Evolutionary conservation across 2,797 vertebrate species (phyloP).

Genomic region (Echiichthys vipera): DNA sequence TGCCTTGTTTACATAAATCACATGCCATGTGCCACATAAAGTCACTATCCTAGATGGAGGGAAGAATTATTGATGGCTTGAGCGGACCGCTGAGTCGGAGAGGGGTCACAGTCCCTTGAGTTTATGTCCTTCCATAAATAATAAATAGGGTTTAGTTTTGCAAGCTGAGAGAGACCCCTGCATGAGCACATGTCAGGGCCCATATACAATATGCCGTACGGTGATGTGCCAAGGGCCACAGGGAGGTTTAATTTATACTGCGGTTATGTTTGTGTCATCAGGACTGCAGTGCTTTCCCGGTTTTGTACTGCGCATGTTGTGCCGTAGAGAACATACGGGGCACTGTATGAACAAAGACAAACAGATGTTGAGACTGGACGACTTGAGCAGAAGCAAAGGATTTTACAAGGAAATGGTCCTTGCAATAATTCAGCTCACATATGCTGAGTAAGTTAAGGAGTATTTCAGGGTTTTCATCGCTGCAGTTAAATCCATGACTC

Average conservation of each 20-base stretch:
- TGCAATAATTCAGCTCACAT: conserved; percentile 59
- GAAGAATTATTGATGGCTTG: conserved; percentile 67
- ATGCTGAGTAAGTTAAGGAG: conserved; percentile 60
- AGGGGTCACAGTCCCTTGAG: conserved; percentile 72
- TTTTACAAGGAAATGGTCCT: conserved; percentile 36
- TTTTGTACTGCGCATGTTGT: neutral
- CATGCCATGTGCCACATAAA: conserved; percentile 49
- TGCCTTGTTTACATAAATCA: conserved; percentile 73
- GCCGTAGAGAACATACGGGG: conserved; percentile 22
- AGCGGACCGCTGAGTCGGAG: conserved; percentile 52
- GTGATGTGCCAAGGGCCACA: conserved; percentile 52
- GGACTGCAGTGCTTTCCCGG: conserved; percentile 8
- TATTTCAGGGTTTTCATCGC: conserved; percentile 36
- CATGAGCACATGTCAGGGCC: conserved; percentile 66
- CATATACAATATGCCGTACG: conserved; percentile 38
- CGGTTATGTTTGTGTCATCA: conserved; percentile 41
- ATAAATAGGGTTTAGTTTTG: conserved; percentile 83
- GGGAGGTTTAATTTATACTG: conserved; percentile 58
- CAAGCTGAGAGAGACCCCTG: conserved; percentile 74
- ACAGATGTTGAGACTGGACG: conserved; percentile 37
- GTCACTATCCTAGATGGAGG: conserved; percentile 35
- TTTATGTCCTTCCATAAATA: conserved; percentile 82
- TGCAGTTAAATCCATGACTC: conserved; percentile 60
- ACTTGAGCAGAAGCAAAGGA: conserved; percentile 25
- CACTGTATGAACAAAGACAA: conserved; percentile 25